A percentile compares a stretch with the other conserved stretches of the same genome.
These are phyloP conservation scores for Mycetomoellerius zeteki DNA, from an alignment of 1,140 invertebrate genomes.

Conservation along the genomic window DNA sequence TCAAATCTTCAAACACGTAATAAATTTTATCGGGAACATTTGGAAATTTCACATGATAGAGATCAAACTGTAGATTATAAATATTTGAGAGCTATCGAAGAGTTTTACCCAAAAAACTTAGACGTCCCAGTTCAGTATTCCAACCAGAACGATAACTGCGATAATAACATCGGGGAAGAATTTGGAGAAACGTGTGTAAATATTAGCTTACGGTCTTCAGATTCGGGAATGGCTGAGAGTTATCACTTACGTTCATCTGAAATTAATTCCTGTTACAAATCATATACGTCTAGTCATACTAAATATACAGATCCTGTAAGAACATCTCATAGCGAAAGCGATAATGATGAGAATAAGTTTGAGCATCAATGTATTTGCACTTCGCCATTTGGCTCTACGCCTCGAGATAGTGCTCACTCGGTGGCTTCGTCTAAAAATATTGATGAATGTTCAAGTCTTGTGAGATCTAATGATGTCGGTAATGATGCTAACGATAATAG, in stretches of 20 bases:
- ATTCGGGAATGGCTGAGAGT: slow-evolving; percentile 94
- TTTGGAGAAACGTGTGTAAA: slow-evolving; percentile 38
- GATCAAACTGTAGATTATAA: slow-evolving; percentile 53
- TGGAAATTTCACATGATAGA: slow-evolving; percentile 25
- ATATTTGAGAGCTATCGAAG: slow-evolving; percentile 63
- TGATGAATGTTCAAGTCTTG: slow-evolving; percentile 27
- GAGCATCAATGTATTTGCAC: slow-evolving; percentile 91
- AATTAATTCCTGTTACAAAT: slow-evolving; percentile 80
- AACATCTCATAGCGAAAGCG: slow-evolving; percentile 83
- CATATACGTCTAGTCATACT: slow-evolving; percentile 64
- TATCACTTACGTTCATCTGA: slow-evolving; percentile 86
- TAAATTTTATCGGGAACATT: slow-evolving; percentile 48
- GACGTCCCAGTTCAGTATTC: slow-evolving; percentile 8
- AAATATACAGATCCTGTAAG: slow-evolving; percentile 63
- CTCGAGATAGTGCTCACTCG: slow-evolving; percentile 82
- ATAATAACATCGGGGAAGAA: slow-evolving; percentile 7
- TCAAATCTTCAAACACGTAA: slow-evolving; percentile 55
- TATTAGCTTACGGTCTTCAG: slow-evolving; percentile 89
- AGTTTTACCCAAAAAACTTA: slow-evolving; percentile 24
- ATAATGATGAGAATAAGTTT: slow-evolving; percentile 90
- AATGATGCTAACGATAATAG: slow-evolving; percentile 17
- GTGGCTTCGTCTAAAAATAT: slow-evolving; percentile 66
- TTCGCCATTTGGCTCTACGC: slow-evolving; percentile 91
- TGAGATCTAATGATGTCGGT: slow-evolving; percentile 4
- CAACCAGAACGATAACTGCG: background rate